Evolutionary conservation across 64 coral and sea anemone genomes (phyloP), one percentile per base, ranked within the genome.

Genomic region (Platygyra sinensis): DNA sequence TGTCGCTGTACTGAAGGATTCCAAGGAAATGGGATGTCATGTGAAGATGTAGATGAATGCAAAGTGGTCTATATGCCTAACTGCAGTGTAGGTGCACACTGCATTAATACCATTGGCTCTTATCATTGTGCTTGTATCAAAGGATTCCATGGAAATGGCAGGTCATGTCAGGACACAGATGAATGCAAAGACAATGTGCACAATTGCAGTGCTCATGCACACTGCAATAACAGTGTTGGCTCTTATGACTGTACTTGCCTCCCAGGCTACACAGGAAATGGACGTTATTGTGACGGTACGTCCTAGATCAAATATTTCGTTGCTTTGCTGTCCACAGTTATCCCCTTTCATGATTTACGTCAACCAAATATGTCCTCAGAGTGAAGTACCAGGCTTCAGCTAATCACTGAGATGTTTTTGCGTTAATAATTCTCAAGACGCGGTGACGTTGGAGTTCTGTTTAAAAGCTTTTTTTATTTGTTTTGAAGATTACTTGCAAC

Each of bases 161-260:
- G 62, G 80, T 64, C 30, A 82, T 82, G 80, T 82, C 13, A 82
- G 62, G 80, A 82, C 30, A 28, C 62, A 10, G 24, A 82, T 17
- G 85, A 87, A 16, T 87, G 85, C 31, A 87, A 30, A n/a, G 15
- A 4, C 2, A 31, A 14, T 27, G 59, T 2, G 11, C 69, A 87
- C 17, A 87, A 52, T 24, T 87, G 85, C 54, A 73, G 67, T 74
- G 30, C 18, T 16, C 15, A 82, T 82, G 80, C 80, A 31, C 2
- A 28, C 7, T 82, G 80, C 25, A 62, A 4, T 10, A 64, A 82
- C 57, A 82, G 17, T 19, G 17, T 82, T 33, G 80, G 79, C 7
- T 52, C n/a, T 2, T 82, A 82, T 28, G 9, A 82, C 16, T 82
- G 79, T 25, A 31, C 1, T 3, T 82, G 79, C n/a, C 28, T 17